Percentiles rank a stretch among this genome's conserved stretches.
Evolutionary conservation across 2,797 vertebrate species (phyloP).

Genomic region (Miichthys miiuy): DNA sequence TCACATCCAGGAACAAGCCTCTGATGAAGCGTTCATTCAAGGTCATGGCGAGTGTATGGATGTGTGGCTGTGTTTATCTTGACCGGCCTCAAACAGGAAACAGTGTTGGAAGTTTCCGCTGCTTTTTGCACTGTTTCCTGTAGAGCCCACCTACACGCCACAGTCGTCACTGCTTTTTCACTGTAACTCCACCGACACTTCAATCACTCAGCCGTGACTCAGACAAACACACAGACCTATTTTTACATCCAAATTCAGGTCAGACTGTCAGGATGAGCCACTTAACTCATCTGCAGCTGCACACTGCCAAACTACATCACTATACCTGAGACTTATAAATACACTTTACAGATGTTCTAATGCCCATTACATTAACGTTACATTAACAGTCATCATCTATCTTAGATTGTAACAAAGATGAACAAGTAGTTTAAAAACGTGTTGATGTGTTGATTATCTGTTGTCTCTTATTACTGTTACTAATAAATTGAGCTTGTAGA

Average conservation of each 20-base stretch:
- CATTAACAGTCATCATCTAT: too few relatives aligned
- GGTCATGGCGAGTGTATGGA: not conserved
- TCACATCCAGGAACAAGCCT: conserved; percentile 2
- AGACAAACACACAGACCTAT: not conserved
- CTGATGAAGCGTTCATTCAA: conserved; percentile 31
- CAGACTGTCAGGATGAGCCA: conserved; percentile 16
- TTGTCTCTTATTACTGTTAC: too few relatives aligned
- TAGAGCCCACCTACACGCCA: conserved; percentile 46
- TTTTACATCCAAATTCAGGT: conserved; percentile 32
- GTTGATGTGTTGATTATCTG: too few relatives aligned
- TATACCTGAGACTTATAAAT: too few relatives aligned
- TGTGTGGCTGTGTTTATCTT: conserved; percentile 25
- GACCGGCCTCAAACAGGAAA: conserved; percentile 61
- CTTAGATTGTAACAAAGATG: too few relatives aligned
- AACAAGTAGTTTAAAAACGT: too few relatives aligned
- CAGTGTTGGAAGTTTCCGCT: conserved; percentile 46
- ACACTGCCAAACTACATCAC: not conserved
- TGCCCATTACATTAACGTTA: too few relatives aligned
- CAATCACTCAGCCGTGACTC: conserved; percentile 3
- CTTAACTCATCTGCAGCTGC: not conserved
- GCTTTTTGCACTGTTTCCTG: conserved; percentile 63
- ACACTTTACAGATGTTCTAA: too few relatives aligned
- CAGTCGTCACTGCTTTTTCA: conserved; percentile 10
- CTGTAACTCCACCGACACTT: not conserved
- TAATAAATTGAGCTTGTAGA: too few relatives aligned